These are phyloP conservation scores for Eupeodes corollae DNA, from an alignment of 1,140 invertebrate genomes.

Conservation along the genomic window DNA sequence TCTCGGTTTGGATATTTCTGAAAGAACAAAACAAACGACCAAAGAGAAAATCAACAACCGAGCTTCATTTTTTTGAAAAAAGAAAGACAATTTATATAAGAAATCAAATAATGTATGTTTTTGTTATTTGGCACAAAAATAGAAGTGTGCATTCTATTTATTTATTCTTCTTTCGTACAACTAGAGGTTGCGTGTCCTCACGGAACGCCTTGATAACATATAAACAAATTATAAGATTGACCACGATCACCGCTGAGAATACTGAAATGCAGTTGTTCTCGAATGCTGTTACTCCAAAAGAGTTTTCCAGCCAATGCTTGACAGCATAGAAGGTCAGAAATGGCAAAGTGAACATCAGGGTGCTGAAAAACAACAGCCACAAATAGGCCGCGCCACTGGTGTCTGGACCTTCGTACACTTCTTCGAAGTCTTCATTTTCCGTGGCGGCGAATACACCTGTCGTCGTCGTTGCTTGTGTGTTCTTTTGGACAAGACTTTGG, in stretches of 20 bases:
- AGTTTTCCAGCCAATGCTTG: conserved; percentile 47
- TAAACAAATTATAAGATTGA: conserved; percentile 62
- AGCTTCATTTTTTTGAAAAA: neutral
- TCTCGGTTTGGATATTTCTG: conserved; percentile 50
- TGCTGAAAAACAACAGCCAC: conserved; percentile 61
- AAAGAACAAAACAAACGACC: neutral
- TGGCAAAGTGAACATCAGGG: conserved; percentile 72
- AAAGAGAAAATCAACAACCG: conserved; percentile 10
- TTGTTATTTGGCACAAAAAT: too few species aligned
- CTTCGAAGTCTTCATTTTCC: neutral
- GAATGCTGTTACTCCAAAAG: conserved; percentile 49
- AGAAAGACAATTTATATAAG: conserved; percentile 4
- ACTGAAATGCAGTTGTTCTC: conserved; percentile 61
- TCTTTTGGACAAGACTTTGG: conserved; percentile 5
- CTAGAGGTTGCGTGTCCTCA: conserved; percentile 50
- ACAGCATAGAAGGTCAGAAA: conserved; percentile 62
- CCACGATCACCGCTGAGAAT: conserved; percentile 57
- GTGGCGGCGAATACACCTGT: neutral
- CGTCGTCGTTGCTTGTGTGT: neutral
- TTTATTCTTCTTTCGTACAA: conserved; percentile 15
- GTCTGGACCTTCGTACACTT: conserved; percentile 8
- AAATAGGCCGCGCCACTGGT: conserved; percentile 40
- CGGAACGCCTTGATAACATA: conserved; percentile 70
- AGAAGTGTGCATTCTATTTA: too few species aligned
- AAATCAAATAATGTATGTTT: conserved; percentile 6